Percentiles rank a stretch among this genome's conserved stretches.
Evolutionary conservation across 2,797 vertebrate species (phyloP).

Genomic region (Buphagus erythrorhynchus): DNA sequence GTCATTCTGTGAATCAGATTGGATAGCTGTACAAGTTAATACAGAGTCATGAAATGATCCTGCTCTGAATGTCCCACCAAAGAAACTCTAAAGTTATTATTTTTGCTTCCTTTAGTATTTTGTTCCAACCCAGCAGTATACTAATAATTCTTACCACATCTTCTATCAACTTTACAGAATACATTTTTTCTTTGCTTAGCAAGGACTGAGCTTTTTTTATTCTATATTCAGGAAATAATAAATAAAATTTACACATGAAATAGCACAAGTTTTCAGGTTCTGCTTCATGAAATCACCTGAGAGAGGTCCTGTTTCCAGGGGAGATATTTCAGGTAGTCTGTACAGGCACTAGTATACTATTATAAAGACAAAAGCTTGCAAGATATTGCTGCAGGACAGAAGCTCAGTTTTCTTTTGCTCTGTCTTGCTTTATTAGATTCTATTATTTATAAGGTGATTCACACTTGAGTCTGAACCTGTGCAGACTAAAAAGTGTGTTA

Average conservation of each 20-base stretch:
- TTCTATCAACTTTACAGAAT: not conserved
- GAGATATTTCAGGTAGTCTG: not conserved
- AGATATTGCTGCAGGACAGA: not conserved
- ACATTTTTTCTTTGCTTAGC: not conserved
- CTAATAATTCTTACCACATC: not conserved
- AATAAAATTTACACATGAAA: not conserved
- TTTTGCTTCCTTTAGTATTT: not conserved
- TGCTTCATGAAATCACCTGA: not conserved
- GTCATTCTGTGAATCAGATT: not conserved
- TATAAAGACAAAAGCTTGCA: not conserved
- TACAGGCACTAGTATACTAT: not conserved
- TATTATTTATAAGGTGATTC: constrained; percentile 28
- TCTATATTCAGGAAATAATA: not conserved
- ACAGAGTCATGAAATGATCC: not conserved
- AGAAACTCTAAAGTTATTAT: not conserved
- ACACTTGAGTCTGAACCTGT: not conserved
- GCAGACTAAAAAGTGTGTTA: not conserved
- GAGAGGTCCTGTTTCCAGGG: not conserved
- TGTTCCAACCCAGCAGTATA: not conserved
- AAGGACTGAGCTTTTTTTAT: not conserved
- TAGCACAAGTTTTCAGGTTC: not conserved
- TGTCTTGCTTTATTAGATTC: not conserved
- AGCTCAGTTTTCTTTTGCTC: not conserved
- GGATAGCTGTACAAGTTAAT: not conserved
- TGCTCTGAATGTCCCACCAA: not conserved